Conservation (phyloP, 2,888 invertebrate species). For the Belgica antarctica region DNA sequence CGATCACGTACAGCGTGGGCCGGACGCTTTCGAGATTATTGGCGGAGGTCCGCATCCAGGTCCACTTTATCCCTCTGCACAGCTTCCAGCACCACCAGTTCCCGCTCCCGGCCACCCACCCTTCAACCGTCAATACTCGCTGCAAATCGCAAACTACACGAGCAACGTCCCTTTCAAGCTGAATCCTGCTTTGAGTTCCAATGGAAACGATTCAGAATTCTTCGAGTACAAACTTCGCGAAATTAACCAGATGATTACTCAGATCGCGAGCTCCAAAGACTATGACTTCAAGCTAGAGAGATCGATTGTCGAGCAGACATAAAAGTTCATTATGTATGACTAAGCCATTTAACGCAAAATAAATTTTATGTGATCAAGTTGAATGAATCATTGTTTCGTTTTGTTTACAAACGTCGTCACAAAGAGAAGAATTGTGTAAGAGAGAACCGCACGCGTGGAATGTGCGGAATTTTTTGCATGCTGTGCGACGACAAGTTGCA, state of each 20-base stretch:
- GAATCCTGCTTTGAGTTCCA: neutral
- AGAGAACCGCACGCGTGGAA: no score
- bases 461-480: conserved; percentile 46
- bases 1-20: neutral
- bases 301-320: neutral
- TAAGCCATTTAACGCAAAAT: conserved; percentile 24
- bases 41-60: neutral
- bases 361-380: no score
- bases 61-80: neutral
- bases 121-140: conserved; percentile 23
- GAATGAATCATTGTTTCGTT: no score
- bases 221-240: conserved; percentile 18
- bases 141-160: conserved; percentile 30
- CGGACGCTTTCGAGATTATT: conserved; percentile 16
- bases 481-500: neutral
- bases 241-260: neutral
- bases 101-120: neutral
- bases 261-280: neutral
- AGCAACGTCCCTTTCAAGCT: conserved; percentile 31
- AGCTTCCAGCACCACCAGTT: neutral
- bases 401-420: no score
- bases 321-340: neutral
- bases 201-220: neutral
- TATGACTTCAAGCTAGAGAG: neutral
- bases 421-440: no score